phyloP scores from a whole-genome alignment of 2,888 invertebrate species.

The Callyntrura guangdongensis region DNA sequence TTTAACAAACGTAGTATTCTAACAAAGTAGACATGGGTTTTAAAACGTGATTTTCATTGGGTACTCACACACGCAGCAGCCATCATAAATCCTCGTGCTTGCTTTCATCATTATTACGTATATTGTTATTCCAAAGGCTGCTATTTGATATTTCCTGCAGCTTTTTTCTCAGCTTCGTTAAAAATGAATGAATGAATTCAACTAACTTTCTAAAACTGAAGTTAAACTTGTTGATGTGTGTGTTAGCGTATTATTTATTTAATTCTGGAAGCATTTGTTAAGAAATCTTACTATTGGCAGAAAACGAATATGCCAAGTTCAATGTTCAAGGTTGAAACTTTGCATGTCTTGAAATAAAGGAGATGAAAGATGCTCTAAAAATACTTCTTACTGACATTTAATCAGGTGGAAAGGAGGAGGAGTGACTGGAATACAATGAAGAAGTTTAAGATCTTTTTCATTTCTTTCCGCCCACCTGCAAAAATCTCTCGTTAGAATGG shows the following conservation, averaged over 20 bases:
- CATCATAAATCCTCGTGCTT: not conserved
- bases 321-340: constrained; percentile 12
- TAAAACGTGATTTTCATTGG: too few relatives aligned
- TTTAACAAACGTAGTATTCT: too few relatives aligned
- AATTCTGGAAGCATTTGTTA: not conserved
- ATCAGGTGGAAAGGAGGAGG: not conserved
- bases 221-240: constrained; percentile 32
- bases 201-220: not conserved
- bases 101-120: not conserved
- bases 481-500: too few relatives aligned
- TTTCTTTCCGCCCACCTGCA: too few relatives aligned
- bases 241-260: not conserved
- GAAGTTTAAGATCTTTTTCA: too few relatives aligned
- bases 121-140: not conserved
- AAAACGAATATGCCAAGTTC: not conserved
- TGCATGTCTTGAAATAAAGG: too few relatives aligned
- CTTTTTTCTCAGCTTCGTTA: not conserved
- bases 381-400: not conserved
- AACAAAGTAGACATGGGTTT: too few relatives aligned
- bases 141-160: not conserved
- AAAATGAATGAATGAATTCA: not conserved
- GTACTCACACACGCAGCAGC: not conserved
- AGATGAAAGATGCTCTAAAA: not conserved
- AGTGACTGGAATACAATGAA: too few relatives aligned
- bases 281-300: not conserved